Conservation (phyloP, 2,888 invertebrate species). For the Thera obeliscata region DNA sequence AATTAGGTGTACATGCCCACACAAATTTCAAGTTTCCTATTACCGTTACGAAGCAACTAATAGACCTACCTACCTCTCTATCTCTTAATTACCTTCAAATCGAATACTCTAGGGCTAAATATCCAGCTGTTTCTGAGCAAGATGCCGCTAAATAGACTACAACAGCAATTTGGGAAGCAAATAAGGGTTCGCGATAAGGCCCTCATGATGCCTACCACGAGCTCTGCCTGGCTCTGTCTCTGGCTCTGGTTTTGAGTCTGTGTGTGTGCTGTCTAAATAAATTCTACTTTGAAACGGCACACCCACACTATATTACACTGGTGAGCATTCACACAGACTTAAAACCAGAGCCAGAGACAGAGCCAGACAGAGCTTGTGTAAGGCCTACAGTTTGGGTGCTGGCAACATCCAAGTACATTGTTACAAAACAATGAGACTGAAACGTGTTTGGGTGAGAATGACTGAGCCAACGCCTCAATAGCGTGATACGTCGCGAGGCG, state of each 20-base stretch:
- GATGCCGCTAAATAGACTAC: slow-evolving; percentile 60
- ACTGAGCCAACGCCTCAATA: slow-evolving; percentile 34
- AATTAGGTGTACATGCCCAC: neutral
- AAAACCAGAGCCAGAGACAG: no score
- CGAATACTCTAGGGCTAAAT: slow-evolving; percentile 29
- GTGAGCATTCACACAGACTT: no score
- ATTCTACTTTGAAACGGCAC: no score
- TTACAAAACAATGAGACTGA: slow-evolving; percentile 70
- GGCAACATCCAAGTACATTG: slow-evolving; percentile 65
- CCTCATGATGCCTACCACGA: slow-evolving; percentile 42
- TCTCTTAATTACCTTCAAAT: slow-evolving; percentile 32
- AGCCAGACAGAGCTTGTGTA: no score
- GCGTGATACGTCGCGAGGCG: neutral
- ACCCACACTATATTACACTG: no score
- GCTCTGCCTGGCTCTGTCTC: no score
- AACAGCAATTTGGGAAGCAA: slow-evolving; percentile 72
- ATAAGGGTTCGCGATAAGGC: slow-evolving; percentile 73
- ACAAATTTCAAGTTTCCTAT: slow-evolving; percentile 8
- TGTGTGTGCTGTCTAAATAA: no score
- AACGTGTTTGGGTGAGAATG: slow-evolving; percentile 73
- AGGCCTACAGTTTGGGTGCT: slow-evolving; percentile 47
- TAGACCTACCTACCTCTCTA: slow-evolving; percentile 9
- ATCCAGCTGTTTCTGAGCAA: slow-evolving; percentile 42
- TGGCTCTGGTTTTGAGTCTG: no score
- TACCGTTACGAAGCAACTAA: slow-evolving; percentile 6